A percentile compares a stretch with the other conserved stretches of the same genome.
These are phyloP conservation scores for Athalia cordata DNA, from an alignment of 2,888 invertebrate species.

Conservation along the genomic window DNA sequence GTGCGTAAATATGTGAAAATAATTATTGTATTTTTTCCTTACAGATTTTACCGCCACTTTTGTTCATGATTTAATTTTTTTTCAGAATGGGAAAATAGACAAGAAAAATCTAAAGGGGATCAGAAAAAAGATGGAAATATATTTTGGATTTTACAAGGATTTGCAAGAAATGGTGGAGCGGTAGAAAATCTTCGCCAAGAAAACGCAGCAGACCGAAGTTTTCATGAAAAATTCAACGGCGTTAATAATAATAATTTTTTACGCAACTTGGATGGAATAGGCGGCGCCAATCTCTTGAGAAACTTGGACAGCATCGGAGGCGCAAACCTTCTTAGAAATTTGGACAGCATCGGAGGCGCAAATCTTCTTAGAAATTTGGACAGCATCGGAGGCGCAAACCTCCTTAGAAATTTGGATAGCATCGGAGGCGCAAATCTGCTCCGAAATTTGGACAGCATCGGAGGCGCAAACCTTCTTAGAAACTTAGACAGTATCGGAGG, in stretches of 20 bases:
- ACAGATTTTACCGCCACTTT: too few relatives aligned
- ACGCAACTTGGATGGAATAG: conserved; percentile 67
- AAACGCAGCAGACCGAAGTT: conserved; percentile 62
- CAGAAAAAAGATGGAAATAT: not conserved
- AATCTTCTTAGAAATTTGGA: conserved; percentile 51
- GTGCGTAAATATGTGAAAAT: too few relatives aligned
- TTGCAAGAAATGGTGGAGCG: not conserved
- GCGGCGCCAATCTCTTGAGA: conserved; percentile 71
- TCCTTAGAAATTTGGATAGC: conserved; percentile 48
- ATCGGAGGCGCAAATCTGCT: conserved; percentile 58
- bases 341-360: conserved; percentile 44
- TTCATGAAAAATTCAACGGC: conserved; percentile 36
- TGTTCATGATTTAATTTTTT: not conserved
- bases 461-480: conserved; percentile 63
- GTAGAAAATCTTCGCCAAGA: conserved; percentile 47
- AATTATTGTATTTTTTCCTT: too few relatives aligned
- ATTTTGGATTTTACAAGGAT: not conserved
- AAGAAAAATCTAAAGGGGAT: conserved; percentile 1
- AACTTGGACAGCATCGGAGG: conserved; percentile 73
- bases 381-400: conserved; percentile 51
- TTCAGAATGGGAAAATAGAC: conserved; percentile 36
- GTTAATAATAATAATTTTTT: conserved; percentile 66
- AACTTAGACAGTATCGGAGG: conserved; percentile 61
- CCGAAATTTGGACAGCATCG: conserved; percentile 55
- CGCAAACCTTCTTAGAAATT: conserved; percentile 73